A percentile compares a stretch with the other conserved stretches of the same genome.
These are phyloP conservation scores for Tragopan temminckii DNA, from an alignment of 2,797 vertebrate genomes.

Conservation along the genomic window DNA sequence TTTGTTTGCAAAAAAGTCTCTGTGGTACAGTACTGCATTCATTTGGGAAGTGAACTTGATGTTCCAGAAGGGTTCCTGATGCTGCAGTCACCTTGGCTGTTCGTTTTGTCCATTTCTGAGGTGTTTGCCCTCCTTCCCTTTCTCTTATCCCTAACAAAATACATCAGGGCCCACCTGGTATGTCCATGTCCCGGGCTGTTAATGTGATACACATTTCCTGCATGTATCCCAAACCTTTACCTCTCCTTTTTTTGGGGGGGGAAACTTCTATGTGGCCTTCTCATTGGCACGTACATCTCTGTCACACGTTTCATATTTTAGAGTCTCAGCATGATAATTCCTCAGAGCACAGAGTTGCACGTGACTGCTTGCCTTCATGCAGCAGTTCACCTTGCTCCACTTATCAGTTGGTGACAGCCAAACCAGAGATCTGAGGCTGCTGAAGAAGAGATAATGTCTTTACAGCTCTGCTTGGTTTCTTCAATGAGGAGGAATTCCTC, in stretches of 20 bases:
- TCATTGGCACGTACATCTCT: neutral
- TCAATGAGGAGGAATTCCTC: conserved; percentile 6
- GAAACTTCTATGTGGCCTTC: neutral
- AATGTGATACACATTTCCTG: neutral
- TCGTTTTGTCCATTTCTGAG: neutral
- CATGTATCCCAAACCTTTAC: fast-evolving
- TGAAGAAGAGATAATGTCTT: neutral
- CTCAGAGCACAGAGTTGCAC: neutral
- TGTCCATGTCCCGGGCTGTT: fast-evolving
- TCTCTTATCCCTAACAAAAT: neutral
- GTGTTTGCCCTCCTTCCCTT: neutral
- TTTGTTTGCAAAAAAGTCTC: neutral
- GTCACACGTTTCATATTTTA: neutral
- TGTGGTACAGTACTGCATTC: neutral
- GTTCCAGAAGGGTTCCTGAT: neutral
- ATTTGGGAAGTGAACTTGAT: neutral
- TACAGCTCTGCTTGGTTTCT: neutral
- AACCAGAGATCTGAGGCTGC: neutral
- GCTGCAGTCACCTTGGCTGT: neutral
- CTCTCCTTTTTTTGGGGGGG: neutral
- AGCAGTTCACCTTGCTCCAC: conserved; percentile 56
- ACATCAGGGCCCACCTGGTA: neutral
- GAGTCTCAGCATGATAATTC: neutral
- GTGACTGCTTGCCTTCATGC: neutral
- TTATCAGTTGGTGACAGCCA: neutral